Evolutionary conservation across 2,888 invertebrate species (phyloP).

Genomic region (Ormia ochracea): DNA sequence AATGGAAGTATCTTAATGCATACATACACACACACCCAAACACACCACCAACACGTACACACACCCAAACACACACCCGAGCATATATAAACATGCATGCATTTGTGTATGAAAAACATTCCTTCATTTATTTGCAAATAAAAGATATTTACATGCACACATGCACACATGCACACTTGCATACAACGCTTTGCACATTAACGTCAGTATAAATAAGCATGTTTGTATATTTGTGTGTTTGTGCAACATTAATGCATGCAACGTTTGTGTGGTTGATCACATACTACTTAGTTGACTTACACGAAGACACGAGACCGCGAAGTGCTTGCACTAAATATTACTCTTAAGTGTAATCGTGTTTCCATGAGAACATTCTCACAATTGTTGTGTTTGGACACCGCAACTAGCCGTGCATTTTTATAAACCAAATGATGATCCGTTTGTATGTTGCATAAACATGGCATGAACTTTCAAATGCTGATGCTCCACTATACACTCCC

Average conservation of each 20-base stretch:
- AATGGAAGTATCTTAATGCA: no score
- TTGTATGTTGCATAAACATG: constrained; percentile 43
- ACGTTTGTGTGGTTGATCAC: constrained; percentile 14
- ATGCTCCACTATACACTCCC: constrained; percentile 47
- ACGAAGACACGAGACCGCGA: constrained; percentile 62
- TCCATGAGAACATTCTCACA: constrained; percentile 78
- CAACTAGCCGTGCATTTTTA: constrained; percentile 61
- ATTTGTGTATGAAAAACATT: neutral
- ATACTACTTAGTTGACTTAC: constrained; percentile 45
- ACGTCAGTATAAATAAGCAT: neutral
- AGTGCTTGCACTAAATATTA: constrained; percentile 65
- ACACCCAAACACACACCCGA: no score
- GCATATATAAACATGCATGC: neutral
- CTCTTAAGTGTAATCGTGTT: constrained; percentile 73
- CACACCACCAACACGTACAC: no score
- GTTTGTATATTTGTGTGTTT: neutral
- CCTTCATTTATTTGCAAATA: neutral
- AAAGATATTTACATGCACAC: neutral
- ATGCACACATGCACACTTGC: neutral
- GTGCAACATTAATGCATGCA: neutral
- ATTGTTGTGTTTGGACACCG: constrained; percentile 71
- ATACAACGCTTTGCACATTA: neutral
- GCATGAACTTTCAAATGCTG: constrained; percentile 62
- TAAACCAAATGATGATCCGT: constrained; percentile 60
- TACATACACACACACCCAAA: no score